Conservation (phyloP, 1,140 invertebrate genomes). For the Papilio helenus region DNA sequence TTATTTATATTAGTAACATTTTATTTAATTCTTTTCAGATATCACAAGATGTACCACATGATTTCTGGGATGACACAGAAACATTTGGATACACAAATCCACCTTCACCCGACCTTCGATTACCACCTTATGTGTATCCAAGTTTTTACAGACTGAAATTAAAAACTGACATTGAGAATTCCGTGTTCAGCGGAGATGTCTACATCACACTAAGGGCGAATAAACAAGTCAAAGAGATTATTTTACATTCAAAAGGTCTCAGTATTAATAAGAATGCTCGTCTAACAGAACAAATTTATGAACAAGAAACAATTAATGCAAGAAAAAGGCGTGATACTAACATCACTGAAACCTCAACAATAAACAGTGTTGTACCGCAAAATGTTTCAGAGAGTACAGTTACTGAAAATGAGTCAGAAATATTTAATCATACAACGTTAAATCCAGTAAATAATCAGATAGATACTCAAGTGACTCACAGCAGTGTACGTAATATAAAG, state of each 20-base stretch:
- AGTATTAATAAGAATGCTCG: conserved; percentile 76
- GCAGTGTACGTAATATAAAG: conserved; percentile 65
- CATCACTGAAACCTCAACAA: conserved; percentile 37
- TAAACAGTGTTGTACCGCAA: conserved; percentile 21
- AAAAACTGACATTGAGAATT: conserved; percentile 84
- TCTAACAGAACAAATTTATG: conserved; percentile 77
- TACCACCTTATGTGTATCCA: conserved; percentile 86
- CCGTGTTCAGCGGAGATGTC: conserved; percentile 85
- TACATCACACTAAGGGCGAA: conserved; percentile 82
- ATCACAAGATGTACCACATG: conserved; percentile 59
- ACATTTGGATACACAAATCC: conserved; percentile 58
- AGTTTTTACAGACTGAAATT: conserved; percentile 88
- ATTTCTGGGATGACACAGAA: conserved; percentile 71
- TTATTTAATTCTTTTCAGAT: conserved; percentile 50
- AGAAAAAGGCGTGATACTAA: conserved; percentile 53
- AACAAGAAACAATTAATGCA: conserved; percentile 60
- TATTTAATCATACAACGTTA: conserved; percentile 28
- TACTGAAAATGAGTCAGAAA: conserved; percentile 8
- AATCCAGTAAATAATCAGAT: conserved; percentile 37
- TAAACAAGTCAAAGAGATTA: conserved; percentile 80
- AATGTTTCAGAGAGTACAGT: conserved; percentile 8
- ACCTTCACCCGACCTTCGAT: conserved; percentile 74
- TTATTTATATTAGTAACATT: neutral
- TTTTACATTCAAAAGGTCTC: conserved; percentile 87
- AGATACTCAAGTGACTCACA: conserved; percentile 70